Evolutionary conservation across 2,888 invertebrate species (phyloP).

Genomic region (Athripsodes cinereus): DNA sequence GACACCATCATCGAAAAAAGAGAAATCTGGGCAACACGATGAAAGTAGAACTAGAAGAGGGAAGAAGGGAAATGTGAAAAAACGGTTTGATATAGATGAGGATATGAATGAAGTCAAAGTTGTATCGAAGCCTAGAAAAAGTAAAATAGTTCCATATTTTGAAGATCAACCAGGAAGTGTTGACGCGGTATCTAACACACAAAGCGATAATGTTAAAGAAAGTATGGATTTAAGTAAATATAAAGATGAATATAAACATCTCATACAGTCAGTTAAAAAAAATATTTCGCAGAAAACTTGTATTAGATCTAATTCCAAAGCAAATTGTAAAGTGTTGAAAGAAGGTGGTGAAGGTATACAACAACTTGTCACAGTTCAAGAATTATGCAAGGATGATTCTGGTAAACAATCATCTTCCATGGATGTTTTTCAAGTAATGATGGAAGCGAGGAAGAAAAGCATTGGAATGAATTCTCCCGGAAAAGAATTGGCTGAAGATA

Average conservation of each 20-base stretch:
- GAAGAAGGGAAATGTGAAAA: no score
- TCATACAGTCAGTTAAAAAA: not conserved
- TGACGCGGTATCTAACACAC: no score
- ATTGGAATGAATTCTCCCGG: conserved; percentile 60
- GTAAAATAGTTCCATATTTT: no score
- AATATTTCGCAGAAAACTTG: not conserved
- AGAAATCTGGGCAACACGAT: no score
- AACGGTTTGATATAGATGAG: no score
- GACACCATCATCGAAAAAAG: no score
- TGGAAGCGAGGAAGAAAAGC: conserved; percentile 59
- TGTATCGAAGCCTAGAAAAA: no score
- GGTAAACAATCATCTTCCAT: conserved; percentile 5
- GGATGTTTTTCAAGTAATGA: conserved; percentile 60
- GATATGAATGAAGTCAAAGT: no score
- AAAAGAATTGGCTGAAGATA: conserved; percentile 39
- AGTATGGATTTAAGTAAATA: not conserved
- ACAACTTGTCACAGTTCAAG: no score
- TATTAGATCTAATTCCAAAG: not conserved
- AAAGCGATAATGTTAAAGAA: not conserved
- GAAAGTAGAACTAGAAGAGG: no score
- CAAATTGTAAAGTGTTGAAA: not conserved
- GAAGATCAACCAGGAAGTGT: no score
- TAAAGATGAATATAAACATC: conserved; percentile 2
- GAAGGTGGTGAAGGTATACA: not conserved
- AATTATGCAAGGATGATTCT: not conserved